phyloP scores from a whole-genome alignment of 2,797 vertebrate genomes.

The Acanthurus leucopareius region DNA sequence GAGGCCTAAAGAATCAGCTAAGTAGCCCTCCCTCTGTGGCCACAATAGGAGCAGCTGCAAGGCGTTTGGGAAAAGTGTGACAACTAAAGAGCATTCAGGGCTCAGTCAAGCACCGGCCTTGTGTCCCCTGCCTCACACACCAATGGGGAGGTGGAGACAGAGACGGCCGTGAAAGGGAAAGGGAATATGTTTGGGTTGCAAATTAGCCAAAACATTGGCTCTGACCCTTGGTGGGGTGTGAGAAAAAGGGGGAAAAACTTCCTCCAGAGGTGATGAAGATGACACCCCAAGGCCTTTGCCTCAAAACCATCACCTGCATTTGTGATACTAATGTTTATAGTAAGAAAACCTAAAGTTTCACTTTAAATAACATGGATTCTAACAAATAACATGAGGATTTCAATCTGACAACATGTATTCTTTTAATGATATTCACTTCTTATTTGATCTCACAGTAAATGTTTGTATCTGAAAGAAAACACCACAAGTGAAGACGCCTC shows the following conservation, averaged over 20 bases:
- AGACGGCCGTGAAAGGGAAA: conserved; percentile 70
- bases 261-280: conserved; percentile 41
- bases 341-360: neutral
- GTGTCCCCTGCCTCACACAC: conserved; percentile 63
- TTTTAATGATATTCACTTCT: neutral
- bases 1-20: conserved; percentile 77
- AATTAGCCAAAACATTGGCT: conserved; percentile 82
- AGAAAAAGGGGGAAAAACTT: conserved; percentile 61
- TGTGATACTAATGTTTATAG: neutral
- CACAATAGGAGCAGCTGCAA: conserved; percentile 90
- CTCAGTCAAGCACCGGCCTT: conserved; percentile 73
- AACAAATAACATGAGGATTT: neutral
- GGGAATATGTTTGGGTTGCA: conserved; percentile 82
- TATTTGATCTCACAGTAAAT: conserved; percentile 37
- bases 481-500: conserved; percentile 27
- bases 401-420: neutral
- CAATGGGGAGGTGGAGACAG: conserved; percentile 67
- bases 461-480: conserved; percentile 41
- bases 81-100: conserved; percentile 82
- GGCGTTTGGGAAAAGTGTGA: conserved; percentile 90
- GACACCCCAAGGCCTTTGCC: conserved; percentile 7
- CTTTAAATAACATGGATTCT: neutral
- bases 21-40: conserved; percentile 67
- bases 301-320: neutral
- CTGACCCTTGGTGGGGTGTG: conserved; percentile 64